A percentile compares a stretch with the other conserved stretches of the same genome.
These are phyloP conservation scores for Phaedon cochleariae DNA, from an alignment of 2,888 invertebrate genomes.

Conservation along the genomic window DNA sequence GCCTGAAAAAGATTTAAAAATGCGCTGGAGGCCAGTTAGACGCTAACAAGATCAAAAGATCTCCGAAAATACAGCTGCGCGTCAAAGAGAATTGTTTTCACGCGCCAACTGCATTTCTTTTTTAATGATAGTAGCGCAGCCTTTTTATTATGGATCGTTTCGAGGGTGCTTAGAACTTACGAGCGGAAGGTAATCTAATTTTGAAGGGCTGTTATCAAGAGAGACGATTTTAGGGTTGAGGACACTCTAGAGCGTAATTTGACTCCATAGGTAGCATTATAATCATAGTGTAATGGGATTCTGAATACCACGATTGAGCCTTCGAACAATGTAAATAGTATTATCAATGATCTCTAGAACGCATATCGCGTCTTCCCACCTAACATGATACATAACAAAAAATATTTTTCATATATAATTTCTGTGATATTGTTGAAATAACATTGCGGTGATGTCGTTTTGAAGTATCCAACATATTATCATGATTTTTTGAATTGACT, in stretches of 20 bases:
- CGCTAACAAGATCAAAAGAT: slow-evolving; percentile 16
- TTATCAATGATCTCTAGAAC: background rate
- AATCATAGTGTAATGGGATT: background rate
- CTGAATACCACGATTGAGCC: background rate
- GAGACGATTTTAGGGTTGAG: slow-evolving; percentile 14
- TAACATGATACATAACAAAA: too few relatives aligned
- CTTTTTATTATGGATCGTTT: slow-evolving; percentile 15
- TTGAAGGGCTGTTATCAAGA: slow-evolving; percentile 15
- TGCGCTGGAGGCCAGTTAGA: background rate
- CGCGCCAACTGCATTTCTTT: slow-evolving; percentile 1
- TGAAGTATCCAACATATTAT: too few relatives aligned
- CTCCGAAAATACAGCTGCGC: slow-evolving; percentile 13
- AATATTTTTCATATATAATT: too few relatives aligned
- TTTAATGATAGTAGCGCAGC: slow-evolving; percentile 4
- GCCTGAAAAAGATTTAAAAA: background rate
- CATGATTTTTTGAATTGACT: too few relatives aligned
- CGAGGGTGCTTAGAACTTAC: background rate
- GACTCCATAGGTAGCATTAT: background rate
- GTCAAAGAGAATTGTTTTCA: slow-evolving; percentile 15
- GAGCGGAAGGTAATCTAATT: slow-evolving; percentile 6
- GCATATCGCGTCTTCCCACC: too few relatives aligned
- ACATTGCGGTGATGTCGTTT: too few relatives aligned
- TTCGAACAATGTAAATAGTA: background rate
- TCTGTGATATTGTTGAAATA: too few relatives aligned
- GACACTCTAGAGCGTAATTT: background rate